A percentile compares a stretch with the other conserved stretches of the same genome.
Evolutionary conservation across 2,113 vertebrate genomes (phyloP).

Genomic region (Azemiops feae): DNA sequence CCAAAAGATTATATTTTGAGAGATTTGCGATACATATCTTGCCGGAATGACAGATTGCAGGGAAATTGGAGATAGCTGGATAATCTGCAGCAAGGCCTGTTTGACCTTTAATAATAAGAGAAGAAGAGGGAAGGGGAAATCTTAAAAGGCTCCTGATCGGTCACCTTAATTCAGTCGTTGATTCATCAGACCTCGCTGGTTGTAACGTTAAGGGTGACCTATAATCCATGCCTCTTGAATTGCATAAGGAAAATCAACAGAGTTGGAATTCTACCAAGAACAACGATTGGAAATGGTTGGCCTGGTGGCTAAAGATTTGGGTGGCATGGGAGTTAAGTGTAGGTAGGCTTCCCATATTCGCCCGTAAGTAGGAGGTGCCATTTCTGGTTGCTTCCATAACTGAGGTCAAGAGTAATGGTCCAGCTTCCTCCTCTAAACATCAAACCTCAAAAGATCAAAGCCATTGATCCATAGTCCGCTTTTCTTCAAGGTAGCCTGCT

Average conservation of each 20-base stretch:
- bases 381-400: not conserved
- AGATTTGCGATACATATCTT: slow-evolving; percentile 78
- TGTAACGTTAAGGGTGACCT: slow-evolving; percentile 25
- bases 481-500: not conserved
- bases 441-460: not conserved
- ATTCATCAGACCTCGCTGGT: slow-evolving; percentile 28
- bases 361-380: not conserved
- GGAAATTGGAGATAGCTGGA: slow-evolving; percentile 62
- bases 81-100: slow-evolving; percentile 71
- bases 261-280: not conserved
- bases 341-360: not conserved
- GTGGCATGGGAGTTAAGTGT: not conserved
- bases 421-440: not conserved
- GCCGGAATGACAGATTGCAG: slow-evolving; percentile 72
- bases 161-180: slow-evolving; percentile 41
- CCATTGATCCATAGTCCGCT: no score
- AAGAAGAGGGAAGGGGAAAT: slow-evolving; percentile 44
- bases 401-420: not conserved
- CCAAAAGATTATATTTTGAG: slow-evolving; percentile 79
- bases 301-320: not conserved
- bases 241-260: not conserved
- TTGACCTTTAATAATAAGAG: slow-evolving; percentile 74
- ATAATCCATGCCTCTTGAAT: slow-evolving; percentile 22
- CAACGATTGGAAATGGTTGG: not conserved
- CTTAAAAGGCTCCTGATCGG: slow-evolving; percentile 52